phyloP scores from a whole-genome alignment of 2,797 vertebrate genomes.

The Etheostoma perlongum region DNA sequence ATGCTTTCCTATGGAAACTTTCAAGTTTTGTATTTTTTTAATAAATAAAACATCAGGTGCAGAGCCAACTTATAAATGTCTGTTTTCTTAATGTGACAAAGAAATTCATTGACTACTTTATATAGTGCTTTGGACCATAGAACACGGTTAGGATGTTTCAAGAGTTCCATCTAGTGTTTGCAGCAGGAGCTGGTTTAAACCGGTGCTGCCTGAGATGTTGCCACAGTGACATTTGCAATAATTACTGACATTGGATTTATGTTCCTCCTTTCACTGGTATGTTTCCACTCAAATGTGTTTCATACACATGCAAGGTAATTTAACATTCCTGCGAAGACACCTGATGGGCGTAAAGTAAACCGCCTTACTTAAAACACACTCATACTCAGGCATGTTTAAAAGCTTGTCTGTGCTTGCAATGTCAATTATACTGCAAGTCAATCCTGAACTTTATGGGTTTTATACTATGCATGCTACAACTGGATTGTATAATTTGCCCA shows the following conservation, averaged over 20 bases:
- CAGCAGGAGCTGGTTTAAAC: neutral
- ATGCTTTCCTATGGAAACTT: slow-evolving; percentile 98
- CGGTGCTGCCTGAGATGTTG: neutral
- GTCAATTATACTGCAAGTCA: neutral
- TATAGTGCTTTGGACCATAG: too few species aligned
- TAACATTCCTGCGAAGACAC: neutral
- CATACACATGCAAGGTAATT: neutral
- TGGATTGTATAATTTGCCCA: neutral
- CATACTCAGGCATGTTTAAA: neutral
- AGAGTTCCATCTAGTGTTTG: slow-evolving; percentile 22
- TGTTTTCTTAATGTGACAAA: neutral
- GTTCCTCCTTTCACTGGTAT: neutral
- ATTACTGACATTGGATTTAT: too few species aligned
- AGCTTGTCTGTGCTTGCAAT: neutral
- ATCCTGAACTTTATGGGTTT: neutral
- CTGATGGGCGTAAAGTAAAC: too few species aligned
- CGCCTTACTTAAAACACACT: neutral
- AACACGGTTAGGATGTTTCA: neutral
- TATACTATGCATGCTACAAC: neutral
- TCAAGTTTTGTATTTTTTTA: slow-evolving; percentile 88
- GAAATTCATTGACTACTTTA: accelerated
- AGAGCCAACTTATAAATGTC: slow-evolving; percentile 6
- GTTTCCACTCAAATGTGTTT: neutral
- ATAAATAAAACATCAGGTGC: slow-evolving; percentile 80
- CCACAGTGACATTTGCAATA: neutral